Conservation (phyloP, 2,113 vertebrate species). For the Macaca nemestrina region DNA sequence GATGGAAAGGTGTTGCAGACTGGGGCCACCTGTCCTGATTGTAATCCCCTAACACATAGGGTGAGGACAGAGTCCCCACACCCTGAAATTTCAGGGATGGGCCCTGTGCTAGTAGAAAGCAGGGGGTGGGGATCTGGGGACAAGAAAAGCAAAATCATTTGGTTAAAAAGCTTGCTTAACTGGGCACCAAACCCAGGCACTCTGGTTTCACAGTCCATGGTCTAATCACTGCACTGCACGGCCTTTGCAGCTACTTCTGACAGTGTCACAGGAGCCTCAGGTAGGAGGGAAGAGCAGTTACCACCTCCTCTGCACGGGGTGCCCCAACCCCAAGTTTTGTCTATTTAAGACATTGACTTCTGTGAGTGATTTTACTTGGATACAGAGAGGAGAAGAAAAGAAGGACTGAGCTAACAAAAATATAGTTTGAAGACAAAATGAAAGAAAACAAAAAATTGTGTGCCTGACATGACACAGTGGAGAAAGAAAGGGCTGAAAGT, state of each 20-base stretch:
- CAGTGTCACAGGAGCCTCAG: accelerated
- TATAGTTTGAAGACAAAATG: neutral
- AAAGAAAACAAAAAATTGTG: neutral
- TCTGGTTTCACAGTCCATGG: neutral
- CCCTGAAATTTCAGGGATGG: slow-evolving; percentile 28
- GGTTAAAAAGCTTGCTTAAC: neutral
- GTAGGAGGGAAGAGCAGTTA: neutral
- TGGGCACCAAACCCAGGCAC: neutral
- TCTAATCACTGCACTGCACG: accelerated
- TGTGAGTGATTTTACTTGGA: neutral
- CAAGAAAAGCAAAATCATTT: neutral
- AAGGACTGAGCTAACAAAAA: neutral
- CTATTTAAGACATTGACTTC: neutral
- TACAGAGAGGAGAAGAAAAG: neutral
- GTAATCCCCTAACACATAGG: neutral
- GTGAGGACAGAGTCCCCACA: neutral
- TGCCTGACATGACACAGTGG: neutral
- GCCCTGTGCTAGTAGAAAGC: neutral
- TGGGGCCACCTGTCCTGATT: neutral
- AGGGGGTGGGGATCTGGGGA: neutral
- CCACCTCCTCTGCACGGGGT: accelerated
- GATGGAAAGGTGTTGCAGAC: neutral
- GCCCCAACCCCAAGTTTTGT: accelerated
- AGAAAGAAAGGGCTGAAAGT: neutral
- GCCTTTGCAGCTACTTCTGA: neutral